A percentile compares a stretch with the other conserved stretches of the same genome.
These are phyloP conservation scores for Callorhinus ursinus DNA, from an alignment of 2,113 vertebrate species.

Conservation along the genomic window DNA sequence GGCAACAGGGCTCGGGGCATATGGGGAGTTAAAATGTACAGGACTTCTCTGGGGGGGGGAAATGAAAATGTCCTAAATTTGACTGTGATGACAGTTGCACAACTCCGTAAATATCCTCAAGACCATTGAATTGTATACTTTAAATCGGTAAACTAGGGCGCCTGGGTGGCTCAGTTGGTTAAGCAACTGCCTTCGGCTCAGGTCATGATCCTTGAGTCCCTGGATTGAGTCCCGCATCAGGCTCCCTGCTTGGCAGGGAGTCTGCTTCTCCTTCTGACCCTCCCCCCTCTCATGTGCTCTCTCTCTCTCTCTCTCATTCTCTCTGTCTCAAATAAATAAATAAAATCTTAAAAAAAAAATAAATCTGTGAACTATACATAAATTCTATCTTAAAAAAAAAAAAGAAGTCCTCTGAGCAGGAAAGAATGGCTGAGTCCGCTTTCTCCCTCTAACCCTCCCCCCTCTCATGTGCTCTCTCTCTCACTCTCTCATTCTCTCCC, in stretches of 20 bases:
- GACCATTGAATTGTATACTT: neutral
- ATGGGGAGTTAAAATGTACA: neutral
- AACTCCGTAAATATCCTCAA: neutral
- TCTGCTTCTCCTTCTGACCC: no score
- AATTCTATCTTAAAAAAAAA: neutral
- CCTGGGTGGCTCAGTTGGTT: no score
- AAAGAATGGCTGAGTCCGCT: neutral
- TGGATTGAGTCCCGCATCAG: no score
- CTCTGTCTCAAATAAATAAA: no score
- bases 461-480: no score
- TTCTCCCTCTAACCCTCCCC: no score
- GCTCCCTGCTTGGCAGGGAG: no score
- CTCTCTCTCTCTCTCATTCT: no score
- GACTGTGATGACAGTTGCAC: neutral
- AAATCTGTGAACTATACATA: neutral
- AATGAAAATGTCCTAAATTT: neutral
- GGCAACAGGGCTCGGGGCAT: neutral
- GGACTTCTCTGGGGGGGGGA: neutral
- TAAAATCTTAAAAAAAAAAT: neutral
- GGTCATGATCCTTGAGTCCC: no score
- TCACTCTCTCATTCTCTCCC: no score
- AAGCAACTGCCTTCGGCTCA: no score
- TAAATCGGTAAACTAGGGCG: neutral
- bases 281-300: no score
- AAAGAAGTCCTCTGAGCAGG: neutral